Base-by-base conservation (phyloP, 2,888 invertebrate species). In the Omphaloscelis lunosa region DNA sequence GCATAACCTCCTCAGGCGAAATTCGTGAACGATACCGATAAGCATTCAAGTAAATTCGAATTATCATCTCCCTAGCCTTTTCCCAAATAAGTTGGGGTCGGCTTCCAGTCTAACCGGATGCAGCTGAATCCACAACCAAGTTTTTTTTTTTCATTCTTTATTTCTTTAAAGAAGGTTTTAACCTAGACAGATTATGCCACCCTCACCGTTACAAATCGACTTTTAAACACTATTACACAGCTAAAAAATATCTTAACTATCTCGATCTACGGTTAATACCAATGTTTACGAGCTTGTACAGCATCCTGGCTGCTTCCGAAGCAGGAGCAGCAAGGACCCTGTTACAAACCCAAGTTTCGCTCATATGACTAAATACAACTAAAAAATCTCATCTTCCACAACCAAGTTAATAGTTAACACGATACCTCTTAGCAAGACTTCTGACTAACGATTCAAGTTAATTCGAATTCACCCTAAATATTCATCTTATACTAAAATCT, bases 401-500 rank as follows among this genome's bases (percentile, higher is more conserved):
- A 65, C 29, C 20, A 20, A 41, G 3, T 65, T 29, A 23, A 29
- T 51, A 20, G 66, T 27, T 66, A 23, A 48, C 7, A 48, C 29
- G 15, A 15, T 59, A 20, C 29, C 34, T 3, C 59, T 27, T 66
- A 0, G 3, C 15, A 51, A 66, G 8, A 48, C 23, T 29, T 23
- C 23, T 29, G 56, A 29, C 9, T 1, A 2, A 27, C 1, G 11
- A 27, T 6, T 27, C 8, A 45, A 41, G 2, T 45, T 9, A 67
- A 72, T 67, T 67, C 23, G 9, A 67, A 34, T 58, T 17, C 9
- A n/a, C 23, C 34, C 34, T 61, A 75, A 56, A 51, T 41, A n/a
- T 45, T 75, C 41, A 41, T 5, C n/a, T 27, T 34, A 27, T 75
- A 51, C 6, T 73, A 45, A 51, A 27, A n/a, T 72, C 17, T 56